phyloP scores from a whole-genome alignment of 1,140 invertebrate species.

The Drosophila nigromelanica region DNA sequence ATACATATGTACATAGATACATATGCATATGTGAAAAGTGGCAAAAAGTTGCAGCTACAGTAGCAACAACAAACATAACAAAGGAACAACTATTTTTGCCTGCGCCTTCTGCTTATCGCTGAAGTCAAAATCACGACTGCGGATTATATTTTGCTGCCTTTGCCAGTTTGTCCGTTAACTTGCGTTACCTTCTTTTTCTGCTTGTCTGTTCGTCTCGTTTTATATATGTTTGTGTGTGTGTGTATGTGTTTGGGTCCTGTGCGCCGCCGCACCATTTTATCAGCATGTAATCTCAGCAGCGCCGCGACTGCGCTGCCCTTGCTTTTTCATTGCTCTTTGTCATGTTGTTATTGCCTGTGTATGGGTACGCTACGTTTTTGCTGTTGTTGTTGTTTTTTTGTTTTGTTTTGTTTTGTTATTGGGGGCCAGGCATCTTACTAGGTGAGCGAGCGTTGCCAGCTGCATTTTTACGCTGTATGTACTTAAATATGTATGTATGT shows the following conservation, averaged over 20 bases:
- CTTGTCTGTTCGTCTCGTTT: conserved; percentile 3
- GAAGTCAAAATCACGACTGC: conserved; percentile 76
- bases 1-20: background rate
- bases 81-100: conserved; percentile 28
- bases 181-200: conserved; percentile 11
- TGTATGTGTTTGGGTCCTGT: conserved; percentile 28
- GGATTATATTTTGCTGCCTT: conserved; percentile 43
- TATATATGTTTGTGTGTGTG: background rate
- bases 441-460: conserved; percentile 56
- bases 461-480: conserved; percentile 58
- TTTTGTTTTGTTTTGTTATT: conserved; percentile 48
- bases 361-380: conserved; percentile 12
- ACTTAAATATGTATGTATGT: background rate
- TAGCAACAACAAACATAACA: conserved; percentile 24
- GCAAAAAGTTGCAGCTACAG: conserved; percentile 32
- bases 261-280: conserved; percentile 50
- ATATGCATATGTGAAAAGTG: conserved; percentile 28
- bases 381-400: conserved; percentile 10
- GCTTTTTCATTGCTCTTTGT: conserved; percentile 36
- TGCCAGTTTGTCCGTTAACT: conserved; percentile 41
- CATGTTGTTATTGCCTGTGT: conserved; percentile 17
- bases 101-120: conserved; percentile 64
- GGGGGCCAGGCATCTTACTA: conserved; percentile 38
- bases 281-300: conserved; percentile 41
- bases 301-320: conserved; percentile 40